Percentiles rank a stretch among this genome's conserved stretches.
Conservation (phyloP, 1,140 invertebrate genomes). For the Antheraea pernyi region DNA sequence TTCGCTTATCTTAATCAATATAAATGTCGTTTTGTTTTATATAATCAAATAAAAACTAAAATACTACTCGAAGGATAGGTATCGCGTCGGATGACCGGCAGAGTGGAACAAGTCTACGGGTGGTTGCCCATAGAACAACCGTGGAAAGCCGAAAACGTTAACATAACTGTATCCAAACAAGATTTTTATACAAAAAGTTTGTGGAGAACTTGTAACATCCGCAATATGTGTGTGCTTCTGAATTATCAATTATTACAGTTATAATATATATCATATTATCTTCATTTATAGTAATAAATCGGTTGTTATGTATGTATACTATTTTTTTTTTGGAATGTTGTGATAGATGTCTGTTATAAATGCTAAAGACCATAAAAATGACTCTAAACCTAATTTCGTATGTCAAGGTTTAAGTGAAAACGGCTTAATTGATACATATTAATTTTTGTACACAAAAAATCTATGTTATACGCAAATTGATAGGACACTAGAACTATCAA, state of each 20-base stretch:
- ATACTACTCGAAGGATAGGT: neutral
- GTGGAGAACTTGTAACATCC: neutral
- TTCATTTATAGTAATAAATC: too few relatives aligned
- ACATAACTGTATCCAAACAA: slow-evolving; percentile 2
- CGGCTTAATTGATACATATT: too few relatives aligned
- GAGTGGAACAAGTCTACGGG: slow-evolving; percentile 15
- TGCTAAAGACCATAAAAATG: too few relatives aligned
- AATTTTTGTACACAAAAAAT: too few relatives aligned
- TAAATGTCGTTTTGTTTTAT: neutral
- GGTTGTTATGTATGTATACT: too few relatives aligned
- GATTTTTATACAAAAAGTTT: slow-evolving; percentile 3
- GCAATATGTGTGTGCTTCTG: neutral
- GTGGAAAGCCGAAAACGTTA: slow-evolving; percentile 9
- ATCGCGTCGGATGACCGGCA: slow-evolving; percentile 6
- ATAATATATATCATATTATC: neutral
- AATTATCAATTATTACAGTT: neutral
- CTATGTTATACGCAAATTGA: too few relatives aligned
- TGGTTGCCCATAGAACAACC: slow-evolving; percentile 7
- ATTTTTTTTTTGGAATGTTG: too few relatives aligned
- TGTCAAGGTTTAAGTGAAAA: too few relatives aligned
- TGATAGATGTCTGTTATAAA: too few relatives aligned
- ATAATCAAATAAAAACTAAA: neutral
- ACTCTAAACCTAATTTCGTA: too few relatives aligned
- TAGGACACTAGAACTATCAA: too few relatives aligned
- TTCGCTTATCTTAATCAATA: neutral